Percentiles rank a stretch among this genome's conserved stretches.
phyloP scores from a whole-genome alignment of 2,113 vertebrate genomes.

The Albula glossodonta region DNA sequence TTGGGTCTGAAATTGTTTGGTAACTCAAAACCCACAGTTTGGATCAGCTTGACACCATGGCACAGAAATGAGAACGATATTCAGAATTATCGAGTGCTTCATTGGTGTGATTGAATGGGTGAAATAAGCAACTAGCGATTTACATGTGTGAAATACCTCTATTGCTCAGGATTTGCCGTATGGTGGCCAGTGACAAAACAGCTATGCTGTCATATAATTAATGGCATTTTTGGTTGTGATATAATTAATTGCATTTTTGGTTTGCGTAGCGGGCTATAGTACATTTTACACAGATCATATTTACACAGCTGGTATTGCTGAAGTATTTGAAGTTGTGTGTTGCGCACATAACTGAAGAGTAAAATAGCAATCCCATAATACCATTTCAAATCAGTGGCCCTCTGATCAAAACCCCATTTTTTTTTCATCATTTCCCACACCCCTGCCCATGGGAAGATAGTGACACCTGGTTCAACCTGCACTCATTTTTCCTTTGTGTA shows the following conservation, averaged over 20 bases:
- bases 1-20: background rate
- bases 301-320: background rate
- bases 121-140: background rate
- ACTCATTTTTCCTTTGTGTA: background rate
- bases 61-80: background rate
- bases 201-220: too few relatives aligned
- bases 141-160: background rate
- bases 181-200: slow-evolving; percentile 1
- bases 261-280: background rate
- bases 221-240: background rate
- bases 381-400: background rate
- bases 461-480: background rate
- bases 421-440: background rate
- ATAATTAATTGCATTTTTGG: background rate
- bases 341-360: background rate
- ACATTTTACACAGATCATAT: background rate
- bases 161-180: background rate
- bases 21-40: background rate
- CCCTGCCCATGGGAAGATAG: background rate
- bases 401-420: background rate
- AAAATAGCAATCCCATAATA: background rate
- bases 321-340: background rate
- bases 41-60: background rate
- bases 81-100: background rate
- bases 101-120: background rate